Evolutionary conservation across 2,888 invertebrate genomes (phyloP).

Genomic region (Zaprionus lineosus): DNA sequence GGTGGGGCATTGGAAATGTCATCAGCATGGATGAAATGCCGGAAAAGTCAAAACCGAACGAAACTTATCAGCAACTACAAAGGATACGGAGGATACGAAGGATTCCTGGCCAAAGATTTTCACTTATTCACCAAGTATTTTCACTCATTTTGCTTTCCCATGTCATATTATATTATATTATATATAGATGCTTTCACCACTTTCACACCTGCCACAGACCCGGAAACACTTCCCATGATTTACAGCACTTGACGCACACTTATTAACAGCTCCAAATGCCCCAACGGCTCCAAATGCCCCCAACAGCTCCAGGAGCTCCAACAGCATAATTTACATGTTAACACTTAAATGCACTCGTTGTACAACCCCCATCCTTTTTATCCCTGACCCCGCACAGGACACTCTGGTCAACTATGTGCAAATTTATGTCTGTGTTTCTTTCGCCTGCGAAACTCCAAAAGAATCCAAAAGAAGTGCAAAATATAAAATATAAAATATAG

Average conservation of each 20-base stretch:
- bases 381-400: not conserved
- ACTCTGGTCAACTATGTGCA: constrained; percentile 53
- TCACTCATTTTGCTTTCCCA: constrained; percentile 4
- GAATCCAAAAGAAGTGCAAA: too few relatives aligned
- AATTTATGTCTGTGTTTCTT: constrained; percentile 65
- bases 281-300: too few relatives aligned
- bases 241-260: constrained; percentile 65
- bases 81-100: constrained; percentile 49
- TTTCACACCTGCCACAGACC: constrained; percentile 10
- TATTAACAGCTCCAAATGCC: constrained; percentile 73
- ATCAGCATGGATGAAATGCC: constrained; percentile 78
- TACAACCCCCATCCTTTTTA: constrained; percentile 1
- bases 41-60: constrained; percentile 79
- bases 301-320: too few relatives aligned
- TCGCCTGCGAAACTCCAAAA: too few relatives aligned
- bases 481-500: constrained; percentile 3
- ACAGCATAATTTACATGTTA: constrained; percentile 81
- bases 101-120: constrained; percentile 28
- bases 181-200: not conserved
- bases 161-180: too few relatives aligned
- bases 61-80: constrained; percentile 79
- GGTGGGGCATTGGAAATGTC: constrained; percentile 68
- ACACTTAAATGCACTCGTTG: constrained; percentile 80
- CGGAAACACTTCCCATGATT: constrained; percentile 63
- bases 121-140: too few relatives aligned